Percentiles rank a stretch among this genome's conserved stretches.
phyloP scores from a whole-genome alignment of 2,888 invertebrate species.

The Drosophila pseudotalamancana region DNA sequence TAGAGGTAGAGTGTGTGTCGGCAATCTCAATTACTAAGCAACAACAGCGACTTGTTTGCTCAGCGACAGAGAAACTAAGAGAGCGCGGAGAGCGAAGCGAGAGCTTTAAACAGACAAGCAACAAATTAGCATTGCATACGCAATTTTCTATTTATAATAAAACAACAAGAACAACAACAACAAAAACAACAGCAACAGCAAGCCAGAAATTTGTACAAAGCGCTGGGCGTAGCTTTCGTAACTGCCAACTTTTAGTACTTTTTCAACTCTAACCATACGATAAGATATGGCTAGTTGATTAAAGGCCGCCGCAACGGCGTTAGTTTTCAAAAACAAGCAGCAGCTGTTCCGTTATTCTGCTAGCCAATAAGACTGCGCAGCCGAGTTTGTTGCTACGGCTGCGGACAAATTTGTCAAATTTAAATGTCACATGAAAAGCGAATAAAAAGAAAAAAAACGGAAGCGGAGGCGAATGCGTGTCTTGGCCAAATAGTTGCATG shows the following conservation, averaged over 20 bases:
- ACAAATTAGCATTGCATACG: conserved; percentile 80
- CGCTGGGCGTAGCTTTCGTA: conserved; percentile 48
- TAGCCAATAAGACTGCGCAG: conserved; percentile 48
- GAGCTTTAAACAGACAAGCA: conserved; percentile 34
- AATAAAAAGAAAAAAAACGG: conserved; percentile 42
- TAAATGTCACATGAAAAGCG: conserved; percentile 62
- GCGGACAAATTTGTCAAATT: conserved; percentile 47
- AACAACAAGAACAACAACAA: conserved; percentile 60
- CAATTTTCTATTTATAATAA: conserved; percentile 82
- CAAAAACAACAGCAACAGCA: conserved; percentile 23
- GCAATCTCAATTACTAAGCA: conserved; percentile 74
- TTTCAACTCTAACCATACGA: conserved; percentile 26
- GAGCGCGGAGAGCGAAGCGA: conserved; percentile 13
- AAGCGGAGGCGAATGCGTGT: conserved; percentile 64
- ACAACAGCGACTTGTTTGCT: conserved; percentile 75
- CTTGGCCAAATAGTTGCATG: conserved; percentile 64
- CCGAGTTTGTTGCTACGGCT: conserved; percentile 21
- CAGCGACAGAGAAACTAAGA: conserved; percentile 12
- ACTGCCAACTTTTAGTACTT: conserved; percentile 35
- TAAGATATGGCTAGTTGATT: conserved; percentile 49
- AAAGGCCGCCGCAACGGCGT: conserved; percentile 14
- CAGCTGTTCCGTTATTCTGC: conserved; percentile 31
- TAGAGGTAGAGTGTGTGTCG: conserved; percentile 24
- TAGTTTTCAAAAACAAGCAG: conserved; percentile 28
- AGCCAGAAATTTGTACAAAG: conserved; percentile 33